Base-by-base conservation (phyloP, 2,113 vertebrate species). In the Caranx melampygus region DNA sequence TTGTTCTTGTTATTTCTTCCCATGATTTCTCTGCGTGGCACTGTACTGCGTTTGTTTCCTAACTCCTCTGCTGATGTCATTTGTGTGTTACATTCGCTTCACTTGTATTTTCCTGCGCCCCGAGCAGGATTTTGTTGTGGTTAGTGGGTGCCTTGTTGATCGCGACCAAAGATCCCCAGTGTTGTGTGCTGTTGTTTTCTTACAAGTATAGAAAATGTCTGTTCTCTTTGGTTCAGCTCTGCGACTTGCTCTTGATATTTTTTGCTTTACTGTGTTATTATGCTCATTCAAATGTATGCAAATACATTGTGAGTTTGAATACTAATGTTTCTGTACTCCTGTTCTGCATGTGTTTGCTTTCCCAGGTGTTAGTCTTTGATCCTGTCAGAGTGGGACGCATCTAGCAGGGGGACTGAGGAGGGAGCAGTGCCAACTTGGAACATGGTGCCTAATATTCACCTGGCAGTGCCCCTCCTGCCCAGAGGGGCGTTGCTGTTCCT, bases 381-480 rank as follows among this genome's bases (percentile, higher is more conserved):
- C 92, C 92, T 91, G 89, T 94, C 91, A 94, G 85, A 88, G 90
- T 86, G 89, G 91, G 91, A 92, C 88, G 89, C 81, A 90, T 90
- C 88, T 89, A 92, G 90, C 81, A 84, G 89, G 92, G 92, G 93
- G 93, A 93, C 92, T 80, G 89, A 94, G 94, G 94, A 90, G 94
- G 94, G 92, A 91, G 92, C 94, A 82, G 94, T 93, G 94, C 95
- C 92, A 9, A 90, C 94, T 94, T 94, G 94, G 95, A 97, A 96
- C 95, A 98, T 98, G 97, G 96, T 96, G 96, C 95, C 95, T 95
- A 94, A 94, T 84, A 94, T 92, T 92, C 92, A 90, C 90, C 92
- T 71, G 81, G 87, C 92, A 87, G 89, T 88, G 89, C 91, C 93
- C 90, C 89, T 87, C 84, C 83, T 81, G 83, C 90, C 87, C 85